Base-by-base conservation (phyloP, 2,797 vertebrate species). In the Anguilla marmorata region DNA sequence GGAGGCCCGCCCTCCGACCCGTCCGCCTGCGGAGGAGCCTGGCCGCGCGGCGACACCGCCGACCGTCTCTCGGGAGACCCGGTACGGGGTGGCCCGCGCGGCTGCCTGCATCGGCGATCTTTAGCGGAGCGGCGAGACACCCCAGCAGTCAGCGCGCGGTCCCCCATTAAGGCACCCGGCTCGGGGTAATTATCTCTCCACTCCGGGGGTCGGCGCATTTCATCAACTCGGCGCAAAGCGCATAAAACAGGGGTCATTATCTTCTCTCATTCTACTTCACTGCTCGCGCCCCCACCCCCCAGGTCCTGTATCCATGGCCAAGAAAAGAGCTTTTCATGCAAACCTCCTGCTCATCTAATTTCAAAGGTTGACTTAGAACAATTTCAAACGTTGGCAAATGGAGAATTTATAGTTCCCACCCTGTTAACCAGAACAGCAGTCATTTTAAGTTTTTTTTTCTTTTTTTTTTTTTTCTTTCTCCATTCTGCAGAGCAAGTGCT, bases 401-500 rank as follows among this genome's bases (percentile, higher is more conserved):
- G 37, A 91, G 89, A 92, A 93, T 93, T 91, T 90, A 89, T 58
- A 87, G 92, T 92, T 88, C 91, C 93, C 92, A 91, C 90, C 90
- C 91, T 91, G 90, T 91, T 92, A 92, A 91, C 93, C 90, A 92
- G 86, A 90, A 93, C 91, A 21, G 45, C 92, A 90, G 87, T 89
- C 87, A 16, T 90, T 95, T 93, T 95, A 95, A 94, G 93, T 88
- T 92, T 94, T 58, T 94, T 93, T 91, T 91, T 56, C n/a, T 37
- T 37, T 37, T 91, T 16, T 91, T n/a, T 82, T 91, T 30, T 12
- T 76, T 24, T 50, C 66, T 6, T 33, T 54, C 50, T 58, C 30
- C 33, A 90, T 93, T 94, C 92, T 94, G 87, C 91, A 94, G 89
- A 94, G 90, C 93, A 94, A 63, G 90, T 92, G 91, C 93, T 95